These are phyloP conservation scores for Albula goreensis DNA, from an alignment of 2,113 vertebrate species.

Conservation along the genomic window DNA sequence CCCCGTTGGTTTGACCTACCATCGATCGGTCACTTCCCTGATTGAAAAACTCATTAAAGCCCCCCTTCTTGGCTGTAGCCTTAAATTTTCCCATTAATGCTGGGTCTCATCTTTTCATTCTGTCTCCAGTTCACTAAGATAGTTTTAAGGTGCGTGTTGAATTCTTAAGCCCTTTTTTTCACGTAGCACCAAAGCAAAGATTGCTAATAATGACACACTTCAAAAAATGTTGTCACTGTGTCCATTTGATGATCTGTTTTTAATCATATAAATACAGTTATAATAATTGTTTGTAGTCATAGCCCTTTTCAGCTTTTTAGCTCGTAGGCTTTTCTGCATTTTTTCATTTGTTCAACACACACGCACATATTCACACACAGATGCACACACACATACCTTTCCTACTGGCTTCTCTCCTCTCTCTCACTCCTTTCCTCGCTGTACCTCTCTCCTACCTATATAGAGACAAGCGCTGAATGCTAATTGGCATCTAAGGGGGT, in stretches of 20 bases:
- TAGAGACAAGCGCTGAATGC: slow-evolving; percentile 55
- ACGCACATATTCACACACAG: slow-evolving; percentile 18
- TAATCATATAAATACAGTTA: too few species aligned
- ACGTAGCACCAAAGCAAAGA: background rate
- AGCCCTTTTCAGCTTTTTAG: background rate
- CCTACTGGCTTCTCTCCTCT: background rate
- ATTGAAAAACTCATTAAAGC: background rate
- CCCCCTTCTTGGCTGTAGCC: background rate
- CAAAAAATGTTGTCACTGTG: background rate
- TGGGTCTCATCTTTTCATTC: too few species aligned
- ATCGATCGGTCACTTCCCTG: background rate
- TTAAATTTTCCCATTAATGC: background rate
- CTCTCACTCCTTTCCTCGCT: slow-evolving; percentile 22
- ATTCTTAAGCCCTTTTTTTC: background rate
- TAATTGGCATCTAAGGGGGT: slow-evolving; percentile 51
- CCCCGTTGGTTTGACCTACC: background rate
- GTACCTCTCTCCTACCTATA: slow-evolving; percentile 31
- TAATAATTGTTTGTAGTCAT: too few species aligned
- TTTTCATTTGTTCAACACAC: background rate
- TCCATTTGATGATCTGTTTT: too few species aligned
- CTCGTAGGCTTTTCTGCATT: background rate
- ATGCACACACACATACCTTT: background rate
- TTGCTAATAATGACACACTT: background rate
- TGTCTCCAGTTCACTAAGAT: too few species aligned
- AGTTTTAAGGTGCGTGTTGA: background rate